A percentile compares a stretch with the other conserved stretches of the same genome.
phyloP scores from a whole-genome alignment of 2,113 vertebrate genomes.

The Ia io region DNA sequence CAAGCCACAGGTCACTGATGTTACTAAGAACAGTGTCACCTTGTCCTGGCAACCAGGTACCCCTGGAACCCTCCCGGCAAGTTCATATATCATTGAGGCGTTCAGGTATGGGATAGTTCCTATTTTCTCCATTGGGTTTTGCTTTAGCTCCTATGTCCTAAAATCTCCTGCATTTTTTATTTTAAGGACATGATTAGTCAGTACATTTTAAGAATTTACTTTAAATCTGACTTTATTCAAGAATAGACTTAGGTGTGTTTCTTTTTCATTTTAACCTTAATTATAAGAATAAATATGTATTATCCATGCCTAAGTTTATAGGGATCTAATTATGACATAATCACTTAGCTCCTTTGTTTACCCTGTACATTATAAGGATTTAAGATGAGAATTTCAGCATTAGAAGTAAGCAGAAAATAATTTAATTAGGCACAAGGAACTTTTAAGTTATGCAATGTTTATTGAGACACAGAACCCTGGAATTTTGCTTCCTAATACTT shows the following conservation, averaged over 20 bases:
- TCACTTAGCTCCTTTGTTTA: conserved; percentile 27
- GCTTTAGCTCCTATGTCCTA: neutral
- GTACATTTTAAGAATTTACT: conserved; percentile 33
- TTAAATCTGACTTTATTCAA: conserved; percentile 35
- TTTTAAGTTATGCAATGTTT: neutral
- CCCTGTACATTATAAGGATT: neutral
- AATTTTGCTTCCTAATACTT: conserved; percentile 34
- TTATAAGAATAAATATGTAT: conserved; percentile 23
- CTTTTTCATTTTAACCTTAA: conserved; percentile 26
- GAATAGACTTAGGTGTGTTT: neutral
- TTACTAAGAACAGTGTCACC: conserved; percentile 97
- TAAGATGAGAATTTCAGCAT: neutral
- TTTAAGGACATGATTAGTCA: neutral
- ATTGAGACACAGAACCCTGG: neutral
- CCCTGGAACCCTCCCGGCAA: conserved; percentile 88
- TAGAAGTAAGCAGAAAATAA: neutral
- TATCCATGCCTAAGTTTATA: neutral
- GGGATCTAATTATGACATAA: neutral
- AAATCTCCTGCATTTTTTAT: neutral
- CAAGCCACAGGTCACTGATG: conserved; percentile 98
- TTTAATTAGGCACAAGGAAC: neutral
- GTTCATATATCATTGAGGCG: conserved; percentile 96
- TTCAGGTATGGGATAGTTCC: conserved; percentile 89
- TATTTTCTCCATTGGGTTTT: conserved; percentile 39
- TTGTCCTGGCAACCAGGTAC: conserved; percentile 95